Evolutionary conservation across 1,140 invertebrate genomes (phyloP), one percentile per base, ranked within the genome.

Genomic region (Aphelinus certus): DNA sequence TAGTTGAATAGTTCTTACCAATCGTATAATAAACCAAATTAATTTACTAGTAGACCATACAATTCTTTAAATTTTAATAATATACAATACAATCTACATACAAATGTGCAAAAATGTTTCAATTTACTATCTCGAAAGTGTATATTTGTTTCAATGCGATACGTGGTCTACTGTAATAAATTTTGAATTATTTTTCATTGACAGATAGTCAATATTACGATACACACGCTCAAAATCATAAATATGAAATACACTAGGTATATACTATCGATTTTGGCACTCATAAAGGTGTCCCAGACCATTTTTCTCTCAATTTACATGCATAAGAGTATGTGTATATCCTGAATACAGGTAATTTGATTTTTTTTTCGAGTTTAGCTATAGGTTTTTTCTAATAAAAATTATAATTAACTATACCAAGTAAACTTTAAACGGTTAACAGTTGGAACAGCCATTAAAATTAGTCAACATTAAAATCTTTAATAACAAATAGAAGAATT

Each of bases 241-340:
- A 70, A 76, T 45, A 48, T 69, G 63, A 70, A 56, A 78, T 77
- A 81, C 77, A 78, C 75, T 63, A 26, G 26, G 26, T 26, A 26
- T 26, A 26, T 26, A 26, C 26, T 26, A 26, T 26, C 26, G 26
- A 26, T 79, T 78, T 84, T 82, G 80, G 82, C 82, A 83, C 81
- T 70, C 79, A 73, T 75, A 75, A 84, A 84, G 83, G 82, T 79
- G 83, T 84, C 83, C 79, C 83, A 84, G 83, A 84, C 83, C 83
- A 84, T 84, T 83, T 80, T 83, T 84, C 82, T 83, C 83, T 80
- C 77, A 69, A 68, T 61, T 79, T 80, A 79, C 49, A 69, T 69
- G 67, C 56, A 69, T 68, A 66, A n/a, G 65, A 49, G 74, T 80
- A 79, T 26, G 9, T 47, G 43, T 10, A 49, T 45, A 60, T 69